phyloP scores from a whole-genome alignment of 2,888 invertebrate genomes.

The Abrostola triplasia region DNA sequence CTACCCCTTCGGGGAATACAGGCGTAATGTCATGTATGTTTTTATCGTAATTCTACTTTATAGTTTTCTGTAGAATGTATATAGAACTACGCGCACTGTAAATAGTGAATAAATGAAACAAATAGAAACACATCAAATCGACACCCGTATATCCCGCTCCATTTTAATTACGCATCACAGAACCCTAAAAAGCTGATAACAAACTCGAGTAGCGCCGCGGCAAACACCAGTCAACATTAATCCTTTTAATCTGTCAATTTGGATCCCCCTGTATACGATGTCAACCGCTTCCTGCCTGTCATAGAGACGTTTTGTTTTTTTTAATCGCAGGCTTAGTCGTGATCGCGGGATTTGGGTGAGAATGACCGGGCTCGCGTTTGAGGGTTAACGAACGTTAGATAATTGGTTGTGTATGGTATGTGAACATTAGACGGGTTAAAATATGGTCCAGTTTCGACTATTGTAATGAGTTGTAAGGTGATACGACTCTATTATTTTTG shows the following conservation, averaged over 20 bases:
- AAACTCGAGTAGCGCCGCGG: slow-evolving; percentile 42
- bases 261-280: slow-evolving; percentile 46
- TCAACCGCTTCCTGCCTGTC: slow-evolving; percentile 59
- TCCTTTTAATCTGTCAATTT: slow-evolving; percentile 57
- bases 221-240: slow-evolving; percentile 41
- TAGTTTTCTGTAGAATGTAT: no score
- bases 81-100: no score
- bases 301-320: slow-evolving; percentile 50
- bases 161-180: background rate
- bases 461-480: slow-evolving; percentile 1
- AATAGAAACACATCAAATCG: no score
- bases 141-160: no score
- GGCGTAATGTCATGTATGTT: no score
- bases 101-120: no score
- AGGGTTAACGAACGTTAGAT: slow-evolving; percentile 48
- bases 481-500: no score
- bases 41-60: no score
- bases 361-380: slow-evolving; percentile 43
- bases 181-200: slow-evolving; percentile 30
- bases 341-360: slow-evolving; percentile 63
- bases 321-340: slow-evolving; percentile 60
- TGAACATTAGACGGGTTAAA: slow-evolving; percentile 18
- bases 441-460: background rate
- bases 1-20: no score
- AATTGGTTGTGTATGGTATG: slow-evolving; percentile 30